phyloP scores from a whole-genome alignment of 2,797 vertebrate genomes.

The Percopsis omiscomaycus region DNA sequence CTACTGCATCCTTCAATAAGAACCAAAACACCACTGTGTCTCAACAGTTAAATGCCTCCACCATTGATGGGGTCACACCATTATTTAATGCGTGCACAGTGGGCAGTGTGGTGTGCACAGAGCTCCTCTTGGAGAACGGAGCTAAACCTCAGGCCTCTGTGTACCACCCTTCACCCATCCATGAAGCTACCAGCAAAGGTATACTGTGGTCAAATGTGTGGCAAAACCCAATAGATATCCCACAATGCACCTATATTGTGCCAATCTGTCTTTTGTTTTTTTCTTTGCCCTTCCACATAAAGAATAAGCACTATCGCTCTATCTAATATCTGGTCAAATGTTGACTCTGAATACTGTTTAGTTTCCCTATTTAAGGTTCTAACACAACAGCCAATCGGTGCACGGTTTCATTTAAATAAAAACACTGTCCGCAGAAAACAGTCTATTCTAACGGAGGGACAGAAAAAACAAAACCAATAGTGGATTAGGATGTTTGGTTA shows the following conservation, averaged over 20 bases:
- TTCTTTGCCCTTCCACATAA: neutral
- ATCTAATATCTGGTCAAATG: no score
- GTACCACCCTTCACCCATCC: constrained; percentile 88
- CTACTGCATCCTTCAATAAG: neutral
- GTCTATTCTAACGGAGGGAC: no score
- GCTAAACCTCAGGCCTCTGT: constrained; percentile 85
- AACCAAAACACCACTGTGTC: constrained; percentile 51
- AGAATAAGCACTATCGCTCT: no score
- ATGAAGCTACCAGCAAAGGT: constrained; percentile 93
- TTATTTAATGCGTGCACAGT: constrained; percentile 89
- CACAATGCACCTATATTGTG: neutral
- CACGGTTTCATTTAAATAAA: no score
- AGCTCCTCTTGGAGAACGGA: constrained; percentile 88
- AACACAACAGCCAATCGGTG: no score
- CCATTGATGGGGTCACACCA: constrained; percentile 91
- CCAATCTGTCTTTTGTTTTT: neutral
- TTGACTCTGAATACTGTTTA: no score
- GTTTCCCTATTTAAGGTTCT: no score
- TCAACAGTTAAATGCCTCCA: constrained; percentile 87
- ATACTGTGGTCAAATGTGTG: constrained; percentile 1
- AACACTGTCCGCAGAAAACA: no score
- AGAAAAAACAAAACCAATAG: no score
- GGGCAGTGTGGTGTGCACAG: constrained; percentile 85
- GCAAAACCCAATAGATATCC: neutral
- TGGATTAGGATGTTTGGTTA: no score